Evolutionary conservation across 2,113 vertebrate species (phyloP), one percentile per base, ranked within the genome.

Genomic region (Physeter macrocephalus): DNA sequence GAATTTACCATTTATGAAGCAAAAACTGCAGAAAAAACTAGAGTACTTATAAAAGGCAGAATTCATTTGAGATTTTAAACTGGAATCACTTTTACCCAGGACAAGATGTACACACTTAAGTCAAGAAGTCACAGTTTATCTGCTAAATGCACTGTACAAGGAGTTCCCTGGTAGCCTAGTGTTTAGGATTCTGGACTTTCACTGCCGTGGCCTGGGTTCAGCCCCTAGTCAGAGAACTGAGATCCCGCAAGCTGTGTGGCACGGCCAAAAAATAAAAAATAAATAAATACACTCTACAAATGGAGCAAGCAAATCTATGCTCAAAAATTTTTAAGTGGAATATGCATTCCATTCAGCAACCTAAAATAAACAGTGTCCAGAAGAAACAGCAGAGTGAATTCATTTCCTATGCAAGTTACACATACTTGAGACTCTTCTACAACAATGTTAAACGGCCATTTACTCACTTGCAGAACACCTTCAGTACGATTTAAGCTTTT

Each of bases 351-450:
- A 87, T 5, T 82, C 52, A 6, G 43, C 67, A 67, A 13, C 64
- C 29, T 78, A 18, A 21, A 87, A 66, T 81, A 62, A 94, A 86
- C 52, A 41, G 20, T 62, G 13, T 74, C 78, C 46, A 54, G 14
- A 97, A 85, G 34, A 97, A 95, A 64, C 6, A 95, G 27, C 66
- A 93, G 41, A 14, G 83, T 88, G n/a, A 64, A 84, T 36, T 1
- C 8, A 25, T 83, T 94, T 93, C 62, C 43, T 89, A 8, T 39
- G 13, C 4, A 84, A 90, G 29, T 9, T 72, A 21, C n/a, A 11
- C 13, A 29, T 21, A 34, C 8, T 20, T 61, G 52, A 82, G 25
- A 41, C 72, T 21, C 41, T 64, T 82, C 21, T 64, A 25, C 49
- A 90, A 39, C 39, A 20, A 10, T 12, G 18, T 59, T 89, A 6